These are phyloP conservation scores for Enteromius treurensis DNA, from an alignment of 2,797 vertebrate genomes.

Conservation along the genomic window DNA sequence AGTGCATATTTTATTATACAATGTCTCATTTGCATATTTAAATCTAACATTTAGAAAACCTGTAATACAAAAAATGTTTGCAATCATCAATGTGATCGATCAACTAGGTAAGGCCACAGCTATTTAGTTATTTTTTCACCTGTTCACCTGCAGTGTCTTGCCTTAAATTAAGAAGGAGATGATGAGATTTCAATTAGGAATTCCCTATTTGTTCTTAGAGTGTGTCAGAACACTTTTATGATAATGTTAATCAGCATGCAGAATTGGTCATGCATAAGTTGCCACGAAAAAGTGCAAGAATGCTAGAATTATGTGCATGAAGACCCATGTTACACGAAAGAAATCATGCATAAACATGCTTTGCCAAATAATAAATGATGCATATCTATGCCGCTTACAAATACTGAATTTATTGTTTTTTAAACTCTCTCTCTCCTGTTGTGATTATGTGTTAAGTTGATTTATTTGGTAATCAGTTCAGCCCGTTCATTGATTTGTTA, in stretches of 20 bases:
- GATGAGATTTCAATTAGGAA: background rate
- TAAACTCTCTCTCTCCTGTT: background rate
- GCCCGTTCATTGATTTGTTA: background rate
- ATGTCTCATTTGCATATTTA: too few species aligned
- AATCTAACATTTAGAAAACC: too few species aligned
- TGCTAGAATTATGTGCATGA: background rate
- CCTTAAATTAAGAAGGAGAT: too few species aligned
- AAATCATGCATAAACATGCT: background rate
- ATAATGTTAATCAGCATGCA: background rate
- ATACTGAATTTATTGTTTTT: background rate
- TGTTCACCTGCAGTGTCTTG: too few species aligned
- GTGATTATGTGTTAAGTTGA: background rate
- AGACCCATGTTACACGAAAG: background rate
- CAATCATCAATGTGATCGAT: too few species aligned
- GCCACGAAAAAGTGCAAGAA: background rate
- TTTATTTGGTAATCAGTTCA: background rate
- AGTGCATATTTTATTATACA: too few species aligned
- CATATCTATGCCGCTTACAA: background rate
- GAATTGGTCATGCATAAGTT: background rate
- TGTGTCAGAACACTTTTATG: background rate
- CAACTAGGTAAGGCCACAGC: too few species aligned
- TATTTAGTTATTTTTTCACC: too few species aligned
- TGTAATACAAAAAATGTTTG: too few species aligned
- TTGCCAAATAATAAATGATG: background rate
- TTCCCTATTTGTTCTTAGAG: background rate